Percentiles rank a stretch among this genome's conserved stretches.
Conservation (phyloP, 2,797 vertebrate genomes). For the Rhynchonycteris naso region DNA sequence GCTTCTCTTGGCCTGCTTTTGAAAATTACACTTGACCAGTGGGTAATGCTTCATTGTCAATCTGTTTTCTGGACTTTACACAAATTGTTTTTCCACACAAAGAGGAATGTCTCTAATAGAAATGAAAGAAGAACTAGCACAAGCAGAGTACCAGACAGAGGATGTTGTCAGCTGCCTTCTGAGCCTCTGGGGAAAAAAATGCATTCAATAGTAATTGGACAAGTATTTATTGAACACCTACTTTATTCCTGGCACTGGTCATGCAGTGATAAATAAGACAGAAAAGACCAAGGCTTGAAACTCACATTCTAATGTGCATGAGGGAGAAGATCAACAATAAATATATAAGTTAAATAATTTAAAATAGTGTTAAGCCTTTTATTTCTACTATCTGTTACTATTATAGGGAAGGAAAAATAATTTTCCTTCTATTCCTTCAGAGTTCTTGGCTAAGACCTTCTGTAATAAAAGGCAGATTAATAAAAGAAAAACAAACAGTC, state of each 20-base stretch:
- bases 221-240: not conserved
- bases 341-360: not conserved
- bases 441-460: not conserved
- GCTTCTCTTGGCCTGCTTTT: conserved; percentile 17
- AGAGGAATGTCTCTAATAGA: conserved; percentile 6
- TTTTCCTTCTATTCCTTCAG: not conserved
- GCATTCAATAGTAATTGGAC: conserved; percentile 15
- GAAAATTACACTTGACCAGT: not conserved
- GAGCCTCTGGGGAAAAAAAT: not conserved
- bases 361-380: not conserved
- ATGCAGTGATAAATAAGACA: not conserved
- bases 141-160: not conserved
- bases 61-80: not conserved
- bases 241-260: not conserved
- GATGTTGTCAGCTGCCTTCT: not conserved
- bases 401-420: not conserved
- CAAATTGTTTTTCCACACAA: not conserved
- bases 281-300: not conserved
- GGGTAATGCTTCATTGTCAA: not conserved
- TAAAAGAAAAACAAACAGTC: not conserved
- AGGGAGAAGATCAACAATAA: not conserved
- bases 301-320: not conserved
- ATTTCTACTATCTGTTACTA: not conserved
- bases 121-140: not conserved
- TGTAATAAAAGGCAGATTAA: not conserved